Evolutionary conservation across 2,113 vertebrate species (phyloP), one percentile per base, ranked within the genome.

Genomic region (Pachycephala philippinensis): DNA sequence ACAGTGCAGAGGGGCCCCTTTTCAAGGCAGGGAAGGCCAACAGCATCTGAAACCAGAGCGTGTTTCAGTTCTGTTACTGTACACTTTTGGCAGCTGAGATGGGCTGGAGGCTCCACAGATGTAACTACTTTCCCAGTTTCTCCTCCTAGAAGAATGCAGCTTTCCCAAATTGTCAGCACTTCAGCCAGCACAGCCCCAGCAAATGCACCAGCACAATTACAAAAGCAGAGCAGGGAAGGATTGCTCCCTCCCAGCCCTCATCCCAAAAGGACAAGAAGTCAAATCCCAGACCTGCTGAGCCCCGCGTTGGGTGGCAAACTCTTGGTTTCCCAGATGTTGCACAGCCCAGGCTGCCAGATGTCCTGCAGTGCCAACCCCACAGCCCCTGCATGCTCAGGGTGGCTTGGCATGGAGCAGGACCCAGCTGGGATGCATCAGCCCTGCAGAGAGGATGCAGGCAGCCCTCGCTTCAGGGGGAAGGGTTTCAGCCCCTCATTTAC

Each of bases 121-220:
- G 83, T 87, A 82, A 87, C 80, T 87, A 1, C 81, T 94, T 95
- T 44, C 37, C 33, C 70, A 85, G 85, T 31, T 93, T 91, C 75
- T 68, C 54, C 79, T 80, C 63, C 70, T 60, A 28, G 53, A 87
- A 69, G 85, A 85, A 76, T 42, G 44, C 2, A 91, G 78, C 85
- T 16, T 95, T 60, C 85, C 85, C 92, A 49, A 24, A 33, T 0
- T 76, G 71, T 75, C 88, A 91, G 78, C 90, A 60, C 88, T 59
- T 82, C 77, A 84, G 81, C 84, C 44, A 0, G 74, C 60, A 53
- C 84, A 87, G 69, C 57, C 90, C 70, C 85, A 64, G 82, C 65
- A n/a, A 87, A 79, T 0, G 1, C 70, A 56, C 49, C 9, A 0
- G 7, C 0, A 2, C n/a, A 13, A 83, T 79, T 39, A 49, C 53